Conservation (phyloP, 2,888 invertebrate genomes). For the Agriopis marginaria region DNA sequence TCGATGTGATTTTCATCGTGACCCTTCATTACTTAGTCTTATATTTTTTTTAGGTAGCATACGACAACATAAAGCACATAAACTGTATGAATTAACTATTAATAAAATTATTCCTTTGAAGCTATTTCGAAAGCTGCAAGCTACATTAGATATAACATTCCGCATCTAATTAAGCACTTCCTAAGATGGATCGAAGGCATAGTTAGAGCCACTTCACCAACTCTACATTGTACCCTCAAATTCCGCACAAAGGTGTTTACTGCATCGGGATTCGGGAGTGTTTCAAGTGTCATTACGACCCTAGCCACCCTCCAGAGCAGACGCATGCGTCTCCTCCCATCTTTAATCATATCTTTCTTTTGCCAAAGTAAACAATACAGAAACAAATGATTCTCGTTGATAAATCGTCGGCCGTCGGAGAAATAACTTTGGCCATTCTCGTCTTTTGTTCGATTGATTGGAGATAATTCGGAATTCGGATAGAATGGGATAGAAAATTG, state of each 20-base stretch:
- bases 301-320: conserved; percentile 42
- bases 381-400: conserved; percentile 72
- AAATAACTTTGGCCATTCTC: conserved; percentile 68
- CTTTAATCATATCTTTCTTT: conserved; percentile 48
- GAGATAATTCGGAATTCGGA: conserved; percentile 73
- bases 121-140: not conserved
- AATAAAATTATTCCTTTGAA: not conserved
- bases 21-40: too few relatives aligned
- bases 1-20: too few relatives aligned
- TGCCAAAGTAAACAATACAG: conserved; percentile 61
- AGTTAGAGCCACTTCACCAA: conserved; percentile 17
- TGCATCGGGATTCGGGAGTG: conserved; percentile 33
- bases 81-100: too few relatives aligned
- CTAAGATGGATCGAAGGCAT: conserved; percentile 16
- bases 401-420: conserved; percentile 68
- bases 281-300: conserved; percentile 54
- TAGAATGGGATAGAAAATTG: conserved; percentile 46
- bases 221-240: conserved; percentile 12
- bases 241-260: conserved; percentile 28
- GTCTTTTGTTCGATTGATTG: conserved; percentile 79
- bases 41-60: too few relatives aligned
- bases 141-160: conserved; percentile 13
- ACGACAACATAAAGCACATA: too few relatives aligned
- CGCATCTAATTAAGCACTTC: conserved; percentile 23
- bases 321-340: conserved; percentile 35